phyloP scores from a whole-genome alignment of 2,113 vertebrate genomes.

The Tachysurus vachellii region DNA sequence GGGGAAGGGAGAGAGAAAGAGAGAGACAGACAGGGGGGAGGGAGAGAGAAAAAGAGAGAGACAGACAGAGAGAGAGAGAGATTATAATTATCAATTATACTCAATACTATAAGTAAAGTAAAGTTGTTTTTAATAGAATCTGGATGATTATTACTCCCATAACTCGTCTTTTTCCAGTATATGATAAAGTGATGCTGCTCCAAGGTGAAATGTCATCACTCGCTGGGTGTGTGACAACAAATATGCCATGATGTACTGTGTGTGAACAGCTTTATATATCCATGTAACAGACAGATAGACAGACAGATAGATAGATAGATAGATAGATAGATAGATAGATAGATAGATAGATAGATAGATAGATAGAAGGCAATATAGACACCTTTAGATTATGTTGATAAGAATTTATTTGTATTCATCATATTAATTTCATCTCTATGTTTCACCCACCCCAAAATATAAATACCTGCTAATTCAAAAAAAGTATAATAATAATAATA shows the following conservation, averaged over 20 bases:
- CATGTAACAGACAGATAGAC: not conserved
- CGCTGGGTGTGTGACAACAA: not conserved
- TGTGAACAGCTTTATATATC: not conserved
- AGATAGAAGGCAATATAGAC: conserved; percentile 31
- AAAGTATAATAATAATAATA: conserved; percentile 32
- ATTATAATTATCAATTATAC: not conserved
- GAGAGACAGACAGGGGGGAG: too few relatives aligned
- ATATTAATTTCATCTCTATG: conserved; percentile 76
- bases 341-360: not conserved
- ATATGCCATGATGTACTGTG: not conserved
- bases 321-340: not conserved
- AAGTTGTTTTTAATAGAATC: not conserved
- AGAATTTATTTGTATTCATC: conserved; percentile 79
- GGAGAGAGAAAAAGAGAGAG: too few relatives aligned
- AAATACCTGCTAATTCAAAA: conserved; percentile 77
- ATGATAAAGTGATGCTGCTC: not conserved
- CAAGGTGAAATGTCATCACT: not conserved
- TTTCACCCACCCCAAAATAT: conserved; percentile 80
- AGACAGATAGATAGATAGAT: not conserved
- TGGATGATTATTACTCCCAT: not conserved
- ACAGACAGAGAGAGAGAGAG: too few relatives aligned
- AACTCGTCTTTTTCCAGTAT: not conserved
- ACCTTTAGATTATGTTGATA: conserved; percentile 58
- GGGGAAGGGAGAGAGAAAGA: too few relatives aligned
- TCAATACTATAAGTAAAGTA: not conserved